Percentiles rank a stretch among this genome's conserved stretches.
Conservation (phyloP, 2,888 invertebrate species). For the Lepidocyrtoides sp. region DNA sequence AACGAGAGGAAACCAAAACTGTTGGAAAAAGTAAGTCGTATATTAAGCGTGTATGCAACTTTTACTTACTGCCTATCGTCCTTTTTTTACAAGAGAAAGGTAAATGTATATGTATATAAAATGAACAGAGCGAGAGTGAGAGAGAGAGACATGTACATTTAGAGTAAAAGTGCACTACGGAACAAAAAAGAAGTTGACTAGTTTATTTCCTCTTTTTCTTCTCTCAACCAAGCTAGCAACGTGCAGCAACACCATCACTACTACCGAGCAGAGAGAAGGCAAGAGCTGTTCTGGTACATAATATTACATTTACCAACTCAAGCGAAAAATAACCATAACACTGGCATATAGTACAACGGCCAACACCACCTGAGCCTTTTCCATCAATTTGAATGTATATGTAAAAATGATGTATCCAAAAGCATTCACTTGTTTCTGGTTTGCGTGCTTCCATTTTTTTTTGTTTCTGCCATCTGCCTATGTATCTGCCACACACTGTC, state of each 20-base stretch:
- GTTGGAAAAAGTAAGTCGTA: neutral
- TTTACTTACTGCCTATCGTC: conserved; percentile 53
- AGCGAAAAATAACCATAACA: neutral
- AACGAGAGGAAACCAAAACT: neutral
- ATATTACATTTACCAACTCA: conserved; percentile 1
- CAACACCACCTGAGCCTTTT: conserved; percentile 37
- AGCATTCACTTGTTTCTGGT: neutral
- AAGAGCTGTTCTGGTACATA: neutral
- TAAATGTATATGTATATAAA: too few relatives aligned
- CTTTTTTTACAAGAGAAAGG: neutral
- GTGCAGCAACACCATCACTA: neutral
- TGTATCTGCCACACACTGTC: neutral
- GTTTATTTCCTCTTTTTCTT: conserved; percentile 32
- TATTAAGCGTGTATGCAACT: conserved; percentile 19
- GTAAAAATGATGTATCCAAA: conserved; percentile 16
- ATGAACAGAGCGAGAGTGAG: too few relatives aligned
- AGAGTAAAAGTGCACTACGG: conserved; percentile 35
- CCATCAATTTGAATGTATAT: conserved; percentile 1
- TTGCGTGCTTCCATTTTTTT: neutral
- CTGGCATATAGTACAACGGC: neutral
- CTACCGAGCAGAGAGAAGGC: neutral
- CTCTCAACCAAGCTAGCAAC: neutral
- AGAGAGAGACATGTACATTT: neutral
- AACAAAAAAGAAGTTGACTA: conserved; percentile 15
- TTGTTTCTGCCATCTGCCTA: neutral